phyloP scores from a whole-genome alignment of 1,140 invertebrate genomes.

The Latrodectus geometricus region DNA sequence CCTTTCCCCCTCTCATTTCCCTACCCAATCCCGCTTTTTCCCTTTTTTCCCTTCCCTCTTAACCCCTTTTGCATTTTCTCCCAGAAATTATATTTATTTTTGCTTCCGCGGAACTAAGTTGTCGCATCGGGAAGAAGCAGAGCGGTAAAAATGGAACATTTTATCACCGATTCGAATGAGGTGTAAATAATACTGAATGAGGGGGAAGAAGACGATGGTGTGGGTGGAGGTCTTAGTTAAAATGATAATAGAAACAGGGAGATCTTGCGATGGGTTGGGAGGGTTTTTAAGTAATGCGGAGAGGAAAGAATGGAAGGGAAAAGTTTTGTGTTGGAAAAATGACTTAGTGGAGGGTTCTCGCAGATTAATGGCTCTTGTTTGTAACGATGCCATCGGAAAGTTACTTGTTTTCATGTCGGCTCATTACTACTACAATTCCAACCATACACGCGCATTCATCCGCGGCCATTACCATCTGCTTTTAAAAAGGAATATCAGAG shows the following conservation, averaged over 20 bases:
- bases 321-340: neutral
- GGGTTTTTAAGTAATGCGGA: neutral
- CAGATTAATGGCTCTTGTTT: neutral
- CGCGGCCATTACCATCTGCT: no score
- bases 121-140: neutral
- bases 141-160: conserved; percentile 16
- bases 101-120: neutral
- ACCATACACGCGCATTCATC: no score
- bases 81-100: conserved; percentile 32
- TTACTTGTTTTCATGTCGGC: neutral
- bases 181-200: conserved; percentile 1
- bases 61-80: neutral
- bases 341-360: neutral
- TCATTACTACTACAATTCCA: neutral
- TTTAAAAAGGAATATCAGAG: no score
- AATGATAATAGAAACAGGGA: neutral
- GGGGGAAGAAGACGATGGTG: neutral
- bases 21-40: neutral
- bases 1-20: neutral
- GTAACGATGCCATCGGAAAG: neutral
- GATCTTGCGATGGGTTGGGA: neutral
- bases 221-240: neutral
- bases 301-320: neutral
- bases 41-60: conserved; percentile 7
- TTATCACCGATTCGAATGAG: neutral